Base-by-base conservation (phyloP, 2,113 vertebrate species). In the Plotosus lineatus region DNA sequence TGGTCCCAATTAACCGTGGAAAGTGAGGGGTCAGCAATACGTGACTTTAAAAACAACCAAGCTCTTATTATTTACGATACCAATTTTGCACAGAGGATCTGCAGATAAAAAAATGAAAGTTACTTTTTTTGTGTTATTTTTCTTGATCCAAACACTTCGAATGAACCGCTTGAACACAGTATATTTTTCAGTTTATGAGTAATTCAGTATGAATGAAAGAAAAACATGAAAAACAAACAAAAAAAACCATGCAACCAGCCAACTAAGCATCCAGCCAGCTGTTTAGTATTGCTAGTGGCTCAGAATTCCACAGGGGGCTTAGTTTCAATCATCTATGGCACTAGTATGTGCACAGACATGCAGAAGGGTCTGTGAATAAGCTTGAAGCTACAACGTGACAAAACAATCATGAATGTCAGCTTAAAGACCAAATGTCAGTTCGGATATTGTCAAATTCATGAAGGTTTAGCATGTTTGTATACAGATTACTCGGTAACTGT, bases 281-380 rank as follows among this genome's bases (percentile, higher is more conserved):
- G 55, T 63, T 48, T 80, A 12, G 42, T 48, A 31, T 73, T 48
- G 40, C 56, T 28, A 40, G 55, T 61, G 55, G 69, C 23, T 74
- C 56, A 4, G 44, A 75, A 81, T 75, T 81, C 33, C 79, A 65
- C 79, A 50, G 56, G 55, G 78, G 78, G 78, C 68, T 80, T 73
- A 80, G 55, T 50, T 46, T 40, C 69, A 80, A 50, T 73, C 78
- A 48, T 65, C 14, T 65, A 33, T 28, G 53, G 23, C 21, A 15
- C 73, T 19, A 51, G 55, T 66, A 65, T 21, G 46, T 66, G 77
- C 31, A 38, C 23, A 26, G 63, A 78, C 71, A 74, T 3, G 56
- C 44, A 63, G n/a, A 17, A 40, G 42, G 46, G 71, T 80, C 56
- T 63, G 58, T 3, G 36, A 40, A 75, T 56, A 68, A 23, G 23